Evolutionary conservation across 2,113 vertebrate species (phyloP).

Genomic region (Nothoprocta pentlandii): DNA sequence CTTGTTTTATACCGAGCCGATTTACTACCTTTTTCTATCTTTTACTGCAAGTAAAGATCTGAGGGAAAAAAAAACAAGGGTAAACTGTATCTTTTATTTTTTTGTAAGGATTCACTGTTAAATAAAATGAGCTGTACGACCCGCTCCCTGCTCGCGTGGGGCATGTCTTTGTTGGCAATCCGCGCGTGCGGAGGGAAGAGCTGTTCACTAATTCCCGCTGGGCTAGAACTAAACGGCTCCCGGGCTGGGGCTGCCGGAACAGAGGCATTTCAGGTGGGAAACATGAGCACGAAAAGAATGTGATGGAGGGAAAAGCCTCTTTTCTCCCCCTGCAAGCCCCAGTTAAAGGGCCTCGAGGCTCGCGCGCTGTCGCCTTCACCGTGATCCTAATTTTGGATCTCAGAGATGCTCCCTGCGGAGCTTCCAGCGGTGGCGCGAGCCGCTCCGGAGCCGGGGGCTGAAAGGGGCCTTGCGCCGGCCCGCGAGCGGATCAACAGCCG

Average conservation of each 20-base stretch:
- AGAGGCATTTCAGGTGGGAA: not conserved
- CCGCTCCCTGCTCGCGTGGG: not conserved
- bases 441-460: not conserved
- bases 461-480: not conserved
- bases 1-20: constrained; percentile 52
- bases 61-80: not conserved
- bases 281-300: not conserved
- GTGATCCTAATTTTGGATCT: too few relatives aligned
- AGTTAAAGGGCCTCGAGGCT: fast-evolving
- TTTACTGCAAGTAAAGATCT: constrained; percentile 31
- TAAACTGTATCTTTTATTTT: not conserved
- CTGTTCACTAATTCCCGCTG: too few relatives aligned
- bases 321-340: not conserved
- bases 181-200: not conserved
- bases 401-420: not conserved
- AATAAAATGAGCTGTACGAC: not conserved
- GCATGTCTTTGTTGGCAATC: too few relatives aligned
- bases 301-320: not conserved
- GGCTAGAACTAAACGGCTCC: too few relatives aligned
- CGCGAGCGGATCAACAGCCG: not conserved
- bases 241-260: fast-evolving
- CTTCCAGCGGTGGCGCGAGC: not conserved
- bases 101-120: not conserved
- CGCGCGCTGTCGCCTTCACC: fast-evolving
- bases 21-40: constrained; percentile 50